A percentile compares a stretch with the other conserved stretches of the same genome.
These are phyloP conservation scores for Drosophila cracens DNA, from an alignment of 2,888 invertebrate genomes.

Conservation along the genomic window DNA sequence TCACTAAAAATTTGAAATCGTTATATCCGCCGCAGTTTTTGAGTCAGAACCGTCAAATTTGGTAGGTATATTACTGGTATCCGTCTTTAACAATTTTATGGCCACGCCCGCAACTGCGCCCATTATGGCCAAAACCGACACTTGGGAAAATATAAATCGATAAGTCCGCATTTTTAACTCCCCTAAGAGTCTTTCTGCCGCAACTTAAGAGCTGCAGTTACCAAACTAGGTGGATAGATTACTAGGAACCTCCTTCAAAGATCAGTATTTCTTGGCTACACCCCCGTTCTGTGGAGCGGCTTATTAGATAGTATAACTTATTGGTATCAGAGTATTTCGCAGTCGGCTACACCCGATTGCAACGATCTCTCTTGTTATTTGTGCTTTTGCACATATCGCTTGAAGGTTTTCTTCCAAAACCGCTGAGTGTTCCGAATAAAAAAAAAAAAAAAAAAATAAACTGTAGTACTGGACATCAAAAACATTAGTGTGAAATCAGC, in stretches of 20 bases:
- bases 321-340: background rate
- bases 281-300: background rate
- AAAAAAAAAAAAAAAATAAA: too few species aligned
- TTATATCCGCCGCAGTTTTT: too few species aligned
- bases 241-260: background rate
- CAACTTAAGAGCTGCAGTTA: background rate
- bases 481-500: conserved; percentile 8
- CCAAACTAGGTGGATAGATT: background rate
- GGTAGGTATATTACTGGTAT: too few species aligned
- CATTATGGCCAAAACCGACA: background rate
- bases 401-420: background rate
- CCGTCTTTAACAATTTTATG: too few species aligned
- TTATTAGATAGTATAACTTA: background rate
- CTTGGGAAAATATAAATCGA: background rate
- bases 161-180: background rate
- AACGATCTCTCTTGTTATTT: background rate
- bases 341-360: background rate
- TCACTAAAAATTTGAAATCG: too few species aligned
- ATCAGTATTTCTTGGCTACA: background rate
- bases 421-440: too few species aligned
- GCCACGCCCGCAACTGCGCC: too few species aligned
- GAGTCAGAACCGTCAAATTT: background rate
- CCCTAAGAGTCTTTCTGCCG: too few species aligned
- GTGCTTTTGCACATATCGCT: background rate
- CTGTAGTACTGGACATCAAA: conserved; percentile 5